phyloP scores from a whole-genome alignment of 1,140 invertebrate genomes.

The Diachasmimorpha longicaudata region DNA sequence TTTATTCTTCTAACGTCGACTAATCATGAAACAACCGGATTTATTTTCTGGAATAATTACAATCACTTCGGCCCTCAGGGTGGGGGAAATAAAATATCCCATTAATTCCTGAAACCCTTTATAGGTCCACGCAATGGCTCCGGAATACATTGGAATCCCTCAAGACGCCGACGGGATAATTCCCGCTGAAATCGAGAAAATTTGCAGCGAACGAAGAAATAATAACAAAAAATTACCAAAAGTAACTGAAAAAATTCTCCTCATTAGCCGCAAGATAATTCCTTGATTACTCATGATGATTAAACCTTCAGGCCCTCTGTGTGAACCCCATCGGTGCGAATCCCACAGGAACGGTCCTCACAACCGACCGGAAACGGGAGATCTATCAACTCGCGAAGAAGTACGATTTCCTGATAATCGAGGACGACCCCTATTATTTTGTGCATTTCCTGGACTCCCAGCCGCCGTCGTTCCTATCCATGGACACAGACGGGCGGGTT shows the following conservation, averaged over 20 bases:
- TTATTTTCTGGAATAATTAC: too few relatives aligned
- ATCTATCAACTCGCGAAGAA: constrained; percentile 67
- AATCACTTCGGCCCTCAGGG: too few relatives aligned
- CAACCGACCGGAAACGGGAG: constrained; percentile 60
- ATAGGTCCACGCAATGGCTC: constrained; percentile 47
- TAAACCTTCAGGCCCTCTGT: constrained; percentile 61
- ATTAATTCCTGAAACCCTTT: too few relatives aligned
- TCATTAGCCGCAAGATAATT: too few relatives aligned
- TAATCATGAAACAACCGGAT: too few relatives aligned
- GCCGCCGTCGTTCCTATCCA: constrained; percentile 65
- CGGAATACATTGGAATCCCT: constrained; percentile 47
- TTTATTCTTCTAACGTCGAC: too few relatives aligned
- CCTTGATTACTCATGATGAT: too few relatives aligned
- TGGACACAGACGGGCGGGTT: constrained; percentile 70
- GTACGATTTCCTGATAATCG: constrained; percentile 70
- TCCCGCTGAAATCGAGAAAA: constrained; percentile 43
- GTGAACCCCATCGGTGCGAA: constrained; percentile 70
- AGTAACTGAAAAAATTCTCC: constrained; percentile 35
- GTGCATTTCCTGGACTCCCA: constrained; percentile 65
- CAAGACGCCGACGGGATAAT: constrained; percentile 56
- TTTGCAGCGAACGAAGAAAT: constrained; percentile 41
- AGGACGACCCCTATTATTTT: constrained; percentile 73
- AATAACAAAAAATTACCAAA: constrained; percentile 46
- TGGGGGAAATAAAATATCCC: too few relatives aligned
- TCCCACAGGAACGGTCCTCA: constrained; percentile 65